Conservation (phyloP, 2,113 vertebrate species). For the Orthonyx spaldingii region DNA sequence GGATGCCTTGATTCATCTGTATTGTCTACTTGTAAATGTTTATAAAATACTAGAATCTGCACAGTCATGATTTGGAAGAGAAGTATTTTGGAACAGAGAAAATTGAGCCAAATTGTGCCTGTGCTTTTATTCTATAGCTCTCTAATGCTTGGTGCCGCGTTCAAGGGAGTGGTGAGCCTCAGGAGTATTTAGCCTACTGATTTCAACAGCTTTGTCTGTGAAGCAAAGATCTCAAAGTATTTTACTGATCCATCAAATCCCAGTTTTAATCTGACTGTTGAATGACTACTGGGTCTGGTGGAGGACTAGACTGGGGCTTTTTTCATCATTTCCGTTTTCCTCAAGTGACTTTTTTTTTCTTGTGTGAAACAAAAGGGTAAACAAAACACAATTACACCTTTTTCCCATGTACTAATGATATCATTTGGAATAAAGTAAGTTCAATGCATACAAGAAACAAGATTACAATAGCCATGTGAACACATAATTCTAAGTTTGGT, state of each 20-base stretch:
- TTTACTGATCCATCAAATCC: not conserved
- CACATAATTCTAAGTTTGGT: not conserved
- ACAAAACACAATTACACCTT: not conserved
- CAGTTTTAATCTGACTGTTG: not conserved
- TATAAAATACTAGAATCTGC: not conserved
- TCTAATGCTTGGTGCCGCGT: not conserved
- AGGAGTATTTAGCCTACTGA: not conserved
- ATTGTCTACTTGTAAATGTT: not conserved
- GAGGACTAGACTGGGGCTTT: not conserved
- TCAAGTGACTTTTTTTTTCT: not conserved
- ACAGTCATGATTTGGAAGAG: not conserved
- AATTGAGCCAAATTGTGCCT: not conserved
- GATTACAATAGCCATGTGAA: not conserved
- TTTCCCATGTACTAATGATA: not conserved
- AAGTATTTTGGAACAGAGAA: not conserved
- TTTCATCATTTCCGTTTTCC: not conserved
- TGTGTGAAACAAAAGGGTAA: not conserved
- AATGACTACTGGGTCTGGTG: not conserved
- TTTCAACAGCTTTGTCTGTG: not conserved
- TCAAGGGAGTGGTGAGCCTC: not conserved
- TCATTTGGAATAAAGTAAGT: not conserved
- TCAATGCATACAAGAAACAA: not conserved
- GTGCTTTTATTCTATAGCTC: not conserved
- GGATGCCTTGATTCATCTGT: not conserved
- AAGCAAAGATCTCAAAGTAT: not conserved